These are phyloP conservation scores for Cynoglossus semilaevis DNA, from an alignment of 2,113 vertebrate species.

Conservation along the genomic window DNA sequence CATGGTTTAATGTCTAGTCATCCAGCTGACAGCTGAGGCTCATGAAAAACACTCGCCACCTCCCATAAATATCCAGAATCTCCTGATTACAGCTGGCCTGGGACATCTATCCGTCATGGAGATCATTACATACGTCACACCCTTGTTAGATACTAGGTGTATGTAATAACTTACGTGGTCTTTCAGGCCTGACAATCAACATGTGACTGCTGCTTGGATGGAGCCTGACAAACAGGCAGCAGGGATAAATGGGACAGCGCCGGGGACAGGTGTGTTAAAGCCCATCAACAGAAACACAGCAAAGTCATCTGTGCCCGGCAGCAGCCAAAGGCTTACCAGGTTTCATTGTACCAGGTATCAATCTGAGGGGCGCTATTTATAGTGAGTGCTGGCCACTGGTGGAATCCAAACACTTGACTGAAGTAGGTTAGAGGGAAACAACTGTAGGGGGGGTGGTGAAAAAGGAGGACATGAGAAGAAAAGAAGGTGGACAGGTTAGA, in stretches of 20 bases:
- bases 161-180: background rate
- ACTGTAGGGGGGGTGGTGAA: conserved; percentile 23
- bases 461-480: conserved; percentile 30
- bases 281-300: conserved; percentile 41
- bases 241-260: conserved; percentile 44
- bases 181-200: conserved; percentile 16
- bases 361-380: conserved; percentile 71
- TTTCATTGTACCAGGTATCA: conserved; percentile 59
- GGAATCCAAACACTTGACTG: conserved; percentile 63
- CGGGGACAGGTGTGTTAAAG: conserved; percentile 50
- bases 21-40: too few species aligned
- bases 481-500: conserved; percentile 11
- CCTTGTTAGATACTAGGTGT: conserved; percentile 12
- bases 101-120: conserved; percentile 1
- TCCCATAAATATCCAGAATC: background rate
- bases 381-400: conserved; percentile 53
- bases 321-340: conserved; percentile 53
- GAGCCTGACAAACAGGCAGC: conserved; percentile 27
- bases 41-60: background rate
- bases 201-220: conserved; percentile 16
- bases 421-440: conserved; percentile 67
- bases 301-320: conserved; percentile 61
- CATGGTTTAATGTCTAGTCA: background rate
- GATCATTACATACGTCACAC: conserved; percentile 41
- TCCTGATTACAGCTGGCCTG: background rate